Conservation (phyloP, 2,888 invertebrate species). For the Drosophila helvetica region DNA sequence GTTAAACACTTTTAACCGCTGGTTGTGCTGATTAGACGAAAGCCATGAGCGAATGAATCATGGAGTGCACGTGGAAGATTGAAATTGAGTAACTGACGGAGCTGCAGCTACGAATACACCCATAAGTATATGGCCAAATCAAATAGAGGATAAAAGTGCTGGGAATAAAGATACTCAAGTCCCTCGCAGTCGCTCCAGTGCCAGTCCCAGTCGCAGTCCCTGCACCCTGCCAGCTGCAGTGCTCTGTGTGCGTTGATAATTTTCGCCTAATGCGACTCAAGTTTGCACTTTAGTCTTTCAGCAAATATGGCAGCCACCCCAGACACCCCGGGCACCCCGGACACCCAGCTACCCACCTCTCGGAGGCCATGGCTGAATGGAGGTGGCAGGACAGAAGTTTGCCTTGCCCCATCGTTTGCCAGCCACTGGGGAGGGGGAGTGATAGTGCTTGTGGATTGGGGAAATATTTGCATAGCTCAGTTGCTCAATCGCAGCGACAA, state of each 20-base stretch:
- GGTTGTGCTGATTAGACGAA: not conserved
- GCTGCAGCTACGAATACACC: not conserved
- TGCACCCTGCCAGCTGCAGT: slow-evolving; percentile 9
- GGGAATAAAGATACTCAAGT: slow-evolving; percentile 1
- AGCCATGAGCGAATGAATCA: not conserved
- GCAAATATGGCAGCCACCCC: slow-evolving; percentile 64
- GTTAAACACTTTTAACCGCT: not conserved
- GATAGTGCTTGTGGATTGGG: not conserved
- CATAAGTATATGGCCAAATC: not conserved
- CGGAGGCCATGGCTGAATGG: not conserved
- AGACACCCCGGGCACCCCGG: too few species aligned
- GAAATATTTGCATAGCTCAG: slow-evolving; percentile 73
- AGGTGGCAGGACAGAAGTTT: slow-evolving; percentile 46
- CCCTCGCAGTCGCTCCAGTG: not conserved
- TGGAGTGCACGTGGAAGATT: too few species aligned
- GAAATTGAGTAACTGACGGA: not conserved
- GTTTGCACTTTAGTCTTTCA: slow-evolving; percentile 74
- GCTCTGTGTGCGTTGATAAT: slow-evolving; percentile 70
- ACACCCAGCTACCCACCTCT: not conserved
- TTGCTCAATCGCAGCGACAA: slow-evolving; percentile 77
- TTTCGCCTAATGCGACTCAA: slow-evolving; percentile 73
- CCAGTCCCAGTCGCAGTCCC: not conserved
- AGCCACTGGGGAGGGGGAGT: not conserved
- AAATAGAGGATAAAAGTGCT: slow-evolving; percentile 17
- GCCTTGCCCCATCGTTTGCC: slow-evolving; percentile 1